Evolutionary conservation across 2,797 vertebrate genomes (phyloP).

Genomic region (Crenichthys baileyi): DNA sequence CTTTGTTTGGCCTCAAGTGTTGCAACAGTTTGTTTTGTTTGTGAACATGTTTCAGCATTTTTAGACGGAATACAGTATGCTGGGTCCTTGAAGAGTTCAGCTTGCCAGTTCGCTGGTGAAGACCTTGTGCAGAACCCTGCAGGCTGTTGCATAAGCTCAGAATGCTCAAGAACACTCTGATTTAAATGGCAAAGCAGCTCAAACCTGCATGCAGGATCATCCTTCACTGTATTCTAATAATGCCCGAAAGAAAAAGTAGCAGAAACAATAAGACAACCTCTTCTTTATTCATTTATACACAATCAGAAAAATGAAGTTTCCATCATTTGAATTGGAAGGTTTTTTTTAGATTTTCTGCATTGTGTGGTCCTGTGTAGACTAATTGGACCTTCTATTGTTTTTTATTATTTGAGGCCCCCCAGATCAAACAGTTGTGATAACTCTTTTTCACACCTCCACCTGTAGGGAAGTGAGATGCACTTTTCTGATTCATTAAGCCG

Average conservation of each 20-base stretch:
- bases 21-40: neutral
- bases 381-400: constrained; percentile 17
- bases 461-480: constrained; percentile 58
- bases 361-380: constrained; percentile 1
- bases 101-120: constrained; percentile 7
- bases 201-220: neutral
- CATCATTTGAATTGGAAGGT: constrained; percentile 45
- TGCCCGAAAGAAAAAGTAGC: neutral
- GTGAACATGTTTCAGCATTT: constrained; percentile 6
- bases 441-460: constrained; percentile 33
- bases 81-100: constrained; percentile 7
- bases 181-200: neutral
- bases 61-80: neutral
- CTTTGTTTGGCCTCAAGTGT: neutral
- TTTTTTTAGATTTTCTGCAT: constrained; percentile 23
- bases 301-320: constrained; percentile 31
- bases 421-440: constrained; percentile 32
- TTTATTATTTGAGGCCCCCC: constrained; percentile 19
- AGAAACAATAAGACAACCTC: neutral
- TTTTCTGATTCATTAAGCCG: constrained; percentile 73
- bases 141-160: neutral
- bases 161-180: neutral
- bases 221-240: neutral
- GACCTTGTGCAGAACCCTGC: neutral
- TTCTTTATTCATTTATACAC: constrained; percentile 31